Evolutionary conservation across 2,113 vertebrate species (phyloP).

Genomic region (Struthidea cinerea): DNA sequence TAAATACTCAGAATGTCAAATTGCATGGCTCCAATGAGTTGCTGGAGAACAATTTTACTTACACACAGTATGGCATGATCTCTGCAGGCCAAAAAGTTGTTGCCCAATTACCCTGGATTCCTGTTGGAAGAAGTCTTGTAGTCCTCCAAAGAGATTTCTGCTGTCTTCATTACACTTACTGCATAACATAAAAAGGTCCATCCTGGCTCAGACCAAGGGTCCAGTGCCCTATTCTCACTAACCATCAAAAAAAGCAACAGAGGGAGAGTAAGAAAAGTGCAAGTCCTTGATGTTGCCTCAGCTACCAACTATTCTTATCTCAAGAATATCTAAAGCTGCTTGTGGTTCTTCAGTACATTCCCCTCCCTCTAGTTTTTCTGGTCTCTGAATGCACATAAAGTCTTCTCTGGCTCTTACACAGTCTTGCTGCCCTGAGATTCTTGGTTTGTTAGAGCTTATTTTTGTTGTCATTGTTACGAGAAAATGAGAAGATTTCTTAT

Average conservation of each 20-base stretch:
- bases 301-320: not conserved
- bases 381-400: not conserved
- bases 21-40: not conserved
- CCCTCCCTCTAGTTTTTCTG: not conserved
- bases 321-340: not conserved
- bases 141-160: not conserved
- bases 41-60: not conserved
- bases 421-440: not conserved
- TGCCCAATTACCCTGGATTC: not conserved
- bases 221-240: not conserved
- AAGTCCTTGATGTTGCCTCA: not conserved
- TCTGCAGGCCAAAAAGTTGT: not conserved
- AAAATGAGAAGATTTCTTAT: not conserved
- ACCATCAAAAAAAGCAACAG: not conserved
- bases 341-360: not conserved
- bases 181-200: not conserved
- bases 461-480: not conserved
- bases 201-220: not conserved
- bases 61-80: fast-evolving
- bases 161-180: not conserved
- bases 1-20: not conserved
- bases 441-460: not conserved
- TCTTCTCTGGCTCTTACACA: not conserved
- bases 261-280: not conserved
- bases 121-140: not conserved